Conservation (phyloP, 2,113 vertebrate species). For the Chamaea fasciata region DNA sequence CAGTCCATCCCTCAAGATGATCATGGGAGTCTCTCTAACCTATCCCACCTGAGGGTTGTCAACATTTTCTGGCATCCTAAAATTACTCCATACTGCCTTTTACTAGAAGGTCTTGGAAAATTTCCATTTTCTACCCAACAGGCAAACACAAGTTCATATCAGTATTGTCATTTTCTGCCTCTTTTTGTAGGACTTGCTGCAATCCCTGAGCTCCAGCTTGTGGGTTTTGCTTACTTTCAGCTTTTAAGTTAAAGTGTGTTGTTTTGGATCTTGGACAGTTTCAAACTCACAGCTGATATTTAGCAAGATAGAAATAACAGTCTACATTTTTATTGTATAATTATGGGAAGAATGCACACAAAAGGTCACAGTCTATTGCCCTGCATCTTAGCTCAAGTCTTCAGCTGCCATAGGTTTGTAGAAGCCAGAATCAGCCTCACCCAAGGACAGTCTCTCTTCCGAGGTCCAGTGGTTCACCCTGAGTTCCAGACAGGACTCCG, state of each 20-base stretch:
- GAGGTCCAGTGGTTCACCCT: not conserved
- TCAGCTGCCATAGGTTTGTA: not conserved
- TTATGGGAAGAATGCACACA: slow-evolving; percentile 20
- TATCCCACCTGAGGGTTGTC: not conserved
- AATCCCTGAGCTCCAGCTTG: not conserved
- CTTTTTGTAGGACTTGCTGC: not conserved
- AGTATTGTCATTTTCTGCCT: not conserved
- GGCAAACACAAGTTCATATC: not conserved
- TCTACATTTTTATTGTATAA: slow-evolving; percentile 32
- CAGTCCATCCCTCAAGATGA: not conserved
- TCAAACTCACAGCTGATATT: slow-evolving; percentile 4
- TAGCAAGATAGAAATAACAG: slow-evolving; percentile 25
- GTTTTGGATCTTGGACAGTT: not conserved
- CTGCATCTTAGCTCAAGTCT: not conserved
- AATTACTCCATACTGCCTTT: not conserved
- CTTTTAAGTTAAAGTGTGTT: not conserved
- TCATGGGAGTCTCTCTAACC: not conserved
- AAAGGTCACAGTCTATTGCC: slow-evolving; percentile 18
- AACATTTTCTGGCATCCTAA: not conserved
- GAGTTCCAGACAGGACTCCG: slow-evolving; percentile 26
- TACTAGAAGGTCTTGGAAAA: not conserved
- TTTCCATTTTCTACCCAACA: not conserved
- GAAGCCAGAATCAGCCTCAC: slow-evolving; percentile 8
- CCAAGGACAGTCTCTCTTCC: not conserved
- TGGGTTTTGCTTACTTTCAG: not conserved